Evolutionary conservation across 2,113 vertebrate species (phyloP).

Genomic region (Aptenodytes forsteri): DNA sequence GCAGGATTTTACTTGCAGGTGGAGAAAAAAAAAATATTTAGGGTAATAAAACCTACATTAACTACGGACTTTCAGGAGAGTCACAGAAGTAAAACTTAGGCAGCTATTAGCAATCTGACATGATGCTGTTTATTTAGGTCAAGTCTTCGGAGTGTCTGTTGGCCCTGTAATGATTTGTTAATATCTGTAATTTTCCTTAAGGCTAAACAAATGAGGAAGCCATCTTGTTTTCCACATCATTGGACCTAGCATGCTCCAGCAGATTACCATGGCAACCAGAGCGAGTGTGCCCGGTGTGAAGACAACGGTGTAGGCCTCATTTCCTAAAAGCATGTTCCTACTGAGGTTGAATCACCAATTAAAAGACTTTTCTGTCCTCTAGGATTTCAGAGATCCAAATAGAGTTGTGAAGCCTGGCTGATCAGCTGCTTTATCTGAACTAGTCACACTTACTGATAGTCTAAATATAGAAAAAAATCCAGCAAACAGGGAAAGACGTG

Average conservation of each 20-base stretch:
- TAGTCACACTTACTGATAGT: background rate
- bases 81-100: background rate
- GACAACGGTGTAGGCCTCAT: conserved; percentile 68
- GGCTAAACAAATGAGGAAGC: conserved; percentile 75
- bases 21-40: conserved; percentile 13
- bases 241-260: conserved; percentile 64
- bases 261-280: conserved; percentile 75
- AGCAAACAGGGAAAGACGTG: background rate
- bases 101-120: conserved; percentile 31
- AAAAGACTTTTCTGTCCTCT: conserved; percentile 69
- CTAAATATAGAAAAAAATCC: background rate
- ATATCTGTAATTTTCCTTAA: conserved; percentile 76
- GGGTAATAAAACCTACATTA: background rate
- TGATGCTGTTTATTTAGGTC: conserved; percentile 26
- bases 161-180: conserved; percentile 64
- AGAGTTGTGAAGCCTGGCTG: conserved; percentile 11
- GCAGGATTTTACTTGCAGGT: background rate
- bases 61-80: background rate
- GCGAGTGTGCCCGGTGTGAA: conserved; percentile 58
- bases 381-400: conserved; percentile 64
- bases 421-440: conserved; percentile 60
- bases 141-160: conserved; percentile 46
- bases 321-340: conserved; percentile 73
- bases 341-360: conserved; percentile 73
- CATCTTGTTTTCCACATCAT: conserved; percentile 80